Evolutionary conservation across 1,140 invertebrate genomes (phyloP).

Genomic region (Paracyclopina nana): DNA sequence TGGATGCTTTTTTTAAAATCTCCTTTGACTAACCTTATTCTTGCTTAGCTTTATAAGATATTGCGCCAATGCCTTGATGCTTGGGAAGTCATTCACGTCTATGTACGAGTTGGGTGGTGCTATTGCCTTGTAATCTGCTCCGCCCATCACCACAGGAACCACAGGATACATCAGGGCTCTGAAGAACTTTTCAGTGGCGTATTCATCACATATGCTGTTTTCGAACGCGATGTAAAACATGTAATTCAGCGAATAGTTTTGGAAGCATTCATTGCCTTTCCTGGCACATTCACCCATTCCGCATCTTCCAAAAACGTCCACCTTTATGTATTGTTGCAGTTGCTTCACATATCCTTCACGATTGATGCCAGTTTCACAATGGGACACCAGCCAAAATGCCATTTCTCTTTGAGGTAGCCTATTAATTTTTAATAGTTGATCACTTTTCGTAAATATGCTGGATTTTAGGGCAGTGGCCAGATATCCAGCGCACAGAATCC

Average conservation of each 20-base stretch:
- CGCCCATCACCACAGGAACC: too few species aligned
- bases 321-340: constrained; percentile 27
- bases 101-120: too few species aligned
- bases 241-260: constrained; percentile 20
- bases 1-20: too few species aligned
- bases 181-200: constrained; percentile 42
- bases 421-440: too few species aligned
- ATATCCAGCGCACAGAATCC: too few species aligned
- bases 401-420: constrained; percentile 21
- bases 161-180: neutral
- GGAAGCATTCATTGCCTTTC: constrained; percentile 17
- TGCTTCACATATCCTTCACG: constrained; percentile 26
- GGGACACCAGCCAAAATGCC: constrained; percentile 30
- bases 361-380: constrained; percentile 27
- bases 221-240: constrained; percentile 32
- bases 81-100: too few species aligned
- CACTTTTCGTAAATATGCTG: too few species aligned
- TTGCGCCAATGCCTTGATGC: too few species aligned
- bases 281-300: constrained; percentile 21
- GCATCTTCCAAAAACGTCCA: constrained; percentile 33
- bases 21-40: too few species aligned
- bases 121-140: too few species aligned
- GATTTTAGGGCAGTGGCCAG: too few species aligned
- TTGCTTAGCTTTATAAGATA: too few species aligned
- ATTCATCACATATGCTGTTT: constrained; percentile 44